Conservation (phyloP, 2,113 vertebrate species). For the Melanerpes formicivorus region DNA sequence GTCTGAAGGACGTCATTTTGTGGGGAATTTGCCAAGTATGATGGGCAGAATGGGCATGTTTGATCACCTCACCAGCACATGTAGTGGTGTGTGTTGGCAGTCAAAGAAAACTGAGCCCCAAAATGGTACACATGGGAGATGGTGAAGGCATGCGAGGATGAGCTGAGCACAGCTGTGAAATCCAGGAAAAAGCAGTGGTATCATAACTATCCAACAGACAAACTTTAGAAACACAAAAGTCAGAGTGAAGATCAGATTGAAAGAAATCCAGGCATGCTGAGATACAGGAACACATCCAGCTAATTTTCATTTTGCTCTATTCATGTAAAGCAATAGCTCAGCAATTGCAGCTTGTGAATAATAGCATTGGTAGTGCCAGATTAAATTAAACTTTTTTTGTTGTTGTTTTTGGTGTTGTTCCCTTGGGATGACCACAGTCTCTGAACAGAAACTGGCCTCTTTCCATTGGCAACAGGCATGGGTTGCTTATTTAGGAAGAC, state of each 20-base stretch:
- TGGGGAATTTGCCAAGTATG: background rate
- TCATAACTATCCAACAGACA: background rate
- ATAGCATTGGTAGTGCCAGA: constrained; percentile 12
- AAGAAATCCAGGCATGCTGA: constrained; percentile 8
- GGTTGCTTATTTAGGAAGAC: constrained; percentile 31
- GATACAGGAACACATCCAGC: background rate
- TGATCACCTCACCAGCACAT: background rate
- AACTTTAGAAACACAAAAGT: constrained; percentile 15
- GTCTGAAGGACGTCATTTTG: background rate
- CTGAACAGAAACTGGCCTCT: constrained; percentile 1
- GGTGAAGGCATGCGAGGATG: background rate
- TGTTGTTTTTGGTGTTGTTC: background rate
- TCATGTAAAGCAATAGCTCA: constrained; percentile 43
- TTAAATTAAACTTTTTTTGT: constrained; percentile 1
- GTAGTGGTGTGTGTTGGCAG: accelerated
- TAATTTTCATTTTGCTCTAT: constrained; percentile 59
- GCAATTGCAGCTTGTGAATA: constrained; percentile 17
- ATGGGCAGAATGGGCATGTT: background rate
- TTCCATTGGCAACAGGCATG: background rate
- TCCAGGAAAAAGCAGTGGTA: background rate
- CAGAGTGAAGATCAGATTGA: background rate
- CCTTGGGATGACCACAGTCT: constrained; percentile 8
- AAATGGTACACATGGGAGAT: background rate
- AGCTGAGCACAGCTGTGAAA: background rate
- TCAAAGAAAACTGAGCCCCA: background rate